Evolutionary conservation across 1,140 invertebrate species (phyloP).

Genomic region (Nephila pilipes): DNA sequence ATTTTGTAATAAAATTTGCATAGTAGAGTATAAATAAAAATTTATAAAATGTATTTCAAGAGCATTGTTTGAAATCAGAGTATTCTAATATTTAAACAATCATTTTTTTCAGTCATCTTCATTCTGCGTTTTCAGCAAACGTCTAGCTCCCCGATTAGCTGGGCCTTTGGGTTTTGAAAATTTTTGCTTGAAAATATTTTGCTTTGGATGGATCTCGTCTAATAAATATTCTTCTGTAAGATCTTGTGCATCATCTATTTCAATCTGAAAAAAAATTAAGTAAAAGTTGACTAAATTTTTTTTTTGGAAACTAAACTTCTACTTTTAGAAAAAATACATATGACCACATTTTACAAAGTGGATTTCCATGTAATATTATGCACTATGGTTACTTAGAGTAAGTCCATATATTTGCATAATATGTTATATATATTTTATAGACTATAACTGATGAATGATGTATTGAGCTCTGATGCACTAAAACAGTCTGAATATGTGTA

Average conservation of each 20-base stretch:
- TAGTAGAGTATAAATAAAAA: constrained; percentile 60
- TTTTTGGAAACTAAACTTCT: too few species aligned
- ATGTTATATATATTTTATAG: too few species aligned
- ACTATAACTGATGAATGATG: too few species aligned
- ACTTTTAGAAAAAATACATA: too few species aligned
- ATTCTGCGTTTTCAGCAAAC: constrained; percentile 88
- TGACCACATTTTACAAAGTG: too few species aligned
- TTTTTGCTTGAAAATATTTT: constrained; percentile 92
- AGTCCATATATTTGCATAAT: too few species aligned
- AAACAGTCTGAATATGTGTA: too few species aligned
- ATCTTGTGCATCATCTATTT: constrained; percentile 94
- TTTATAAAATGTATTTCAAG: constrained; percentile 67
- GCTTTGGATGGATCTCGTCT: constrained; percentile 97
- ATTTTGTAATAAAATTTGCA: constrained; percentile 57
- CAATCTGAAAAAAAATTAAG: constrained; percentile 88
- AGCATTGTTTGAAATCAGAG: constrained; percentile 34
- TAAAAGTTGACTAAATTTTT: too few species aligned
- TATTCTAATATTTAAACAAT: constrained; percentile 36
- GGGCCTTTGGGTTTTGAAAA: constrained; percentile 98
- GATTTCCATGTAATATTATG: too few species aligned
- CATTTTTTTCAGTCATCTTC: constrained; percentile 42
- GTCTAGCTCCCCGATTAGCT: constrained; percentile 93
- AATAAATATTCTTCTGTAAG: constrained; percentile 93
- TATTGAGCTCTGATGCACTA: too few species aligned
- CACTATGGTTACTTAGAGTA: too few species aligned